Conservation (phyloP, 2,888 invertebrate species). For the Lordiphosa andalusiaca region DNA sequence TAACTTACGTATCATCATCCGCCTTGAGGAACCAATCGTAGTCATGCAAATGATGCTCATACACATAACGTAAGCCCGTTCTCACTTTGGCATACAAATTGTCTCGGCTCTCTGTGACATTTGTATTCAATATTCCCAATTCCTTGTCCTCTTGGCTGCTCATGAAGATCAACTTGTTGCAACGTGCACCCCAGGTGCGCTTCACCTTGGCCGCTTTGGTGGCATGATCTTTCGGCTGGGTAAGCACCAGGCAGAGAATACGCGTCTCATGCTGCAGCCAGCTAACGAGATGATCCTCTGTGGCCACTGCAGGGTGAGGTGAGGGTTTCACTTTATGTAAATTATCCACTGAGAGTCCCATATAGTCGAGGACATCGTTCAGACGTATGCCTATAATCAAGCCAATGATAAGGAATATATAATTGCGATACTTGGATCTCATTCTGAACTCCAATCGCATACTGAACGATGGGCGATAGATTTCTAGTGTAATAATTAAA, state of each 20-base stretch:
- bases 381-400: constrained; percentile 71
- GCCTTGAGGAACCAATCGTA: constrained; percentile 99
- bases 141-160: constrained; percentile 86
- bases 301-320: constrained; percentile 14
- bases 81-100: constrained; percentile 97
- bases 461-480: too few species aligned
- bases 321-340: constrained; percentile 23
- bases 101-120: constrained; percentile 92
- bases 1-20: constrained; percentile 97
- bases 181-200: constrained; percentile 96
- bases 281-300: constrained; percentile 82
- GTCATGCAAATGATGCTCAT: constrained; percentile 89
- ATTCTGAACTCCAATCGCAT: constrained; percentile 19
- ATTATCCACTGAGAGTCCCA: constrained; percentile 35
- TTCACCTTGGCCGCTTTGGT: constrained; percentile 94
- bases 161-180: constrained; percentile 93
- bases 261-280: constrained; percentile 87
- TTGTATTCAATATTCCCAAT: constrained; percentile 89
- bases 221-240: constrained; percentile 92
- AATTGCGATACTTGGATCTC: constrained; percentile 53
- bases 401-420: constrained; percentile 65
- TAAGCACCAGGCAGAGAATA: constrained; percentile 98
- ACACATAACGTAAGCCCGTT: constrained; percentile 92
- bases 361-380: constrained; percentile 68
- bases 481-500: too few species aligned